Evolutionary conservation across 1,140 invertebrate genomes (phyloP).

Genomic region (Onthophagus taurus): DNA sequence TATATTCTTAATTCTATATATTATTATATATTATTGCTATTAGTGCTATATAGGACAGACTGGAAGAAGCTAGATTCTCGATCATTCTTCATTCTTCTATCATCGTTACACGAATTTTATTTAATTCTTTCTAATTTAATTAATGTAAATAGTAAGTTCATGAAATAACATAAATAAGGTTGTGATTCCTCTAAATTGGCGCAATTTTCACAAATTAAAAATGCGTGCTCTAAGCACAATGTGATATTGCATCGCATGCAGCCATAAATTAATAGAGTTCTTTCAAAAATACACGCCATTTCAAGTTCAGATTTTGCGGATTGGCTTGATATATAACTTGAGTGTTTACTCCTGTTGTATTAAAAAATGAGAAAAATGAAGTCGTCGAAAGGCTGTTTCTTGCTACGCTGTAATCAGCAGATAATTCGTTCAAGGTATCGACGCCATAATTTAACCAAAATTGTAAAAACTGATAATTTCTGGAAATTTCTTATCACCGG

Average conservation of each 20-base stretch:
- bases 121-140: not conserved
- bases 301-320: not conserved
- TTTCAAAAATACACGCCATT: not conserved
- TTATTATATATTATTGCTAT: no score
- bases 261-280: not conserved
- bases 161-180: slow-evolving; percentile 1
- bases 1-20: no score
- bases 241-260: not conserved
- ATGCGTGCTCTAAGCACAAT: not conserved
- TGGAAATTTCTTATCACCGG: not conserved
- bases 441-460: not conserved
- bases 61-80: no score
- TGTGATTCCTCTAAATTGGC: not conserved
- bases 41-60: no score
- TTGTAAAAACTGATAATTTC: not conserved
- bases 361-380: not conserved
- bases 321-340: slow-evolving; percentile 1
- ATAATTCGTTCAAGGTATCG: slow-evolving; percentile 2
- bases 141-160: not conserved
- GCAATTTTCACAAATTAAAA: slow-evolving; percentile 2
- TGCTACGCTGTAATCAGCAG: not conserved
- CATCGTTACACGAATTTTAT: no score
- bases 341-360: not conserved
- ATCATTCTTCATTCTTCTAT: not conserved
- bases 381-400: not conserved